phyloP scores from a whole-genome alignment of 2,113 vertebrate species.

The Delphinus delphis region DNA sequence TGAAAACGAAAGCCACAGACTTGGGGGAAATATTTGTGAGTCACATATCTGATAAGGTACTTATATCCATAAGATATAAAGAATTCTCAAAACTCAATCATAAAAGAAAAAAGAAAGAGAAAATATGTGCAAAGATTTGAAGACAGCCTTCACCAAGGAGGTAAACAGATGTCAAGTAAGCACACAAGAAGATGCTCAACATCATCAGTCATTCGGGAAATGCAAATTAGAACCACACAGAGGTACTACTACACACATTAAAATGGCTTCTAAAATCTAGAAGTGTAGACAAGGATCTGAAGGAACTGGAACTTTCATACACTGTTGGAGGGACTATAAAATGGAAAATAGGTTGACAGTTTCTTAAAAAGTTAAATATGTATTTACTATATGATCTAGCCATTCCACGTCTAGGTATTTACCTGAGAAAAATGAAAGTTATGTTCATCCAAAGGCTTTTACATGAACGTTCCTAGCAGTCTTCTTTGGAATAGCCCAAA shows the following conservation, averaged over 20 bases:
- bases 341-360: background rate
- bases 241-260: background rate
- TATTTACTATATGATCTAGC: background rate
- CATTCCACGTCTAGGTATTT: background rate
- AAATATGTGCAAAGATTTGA: background rate
- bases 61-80: background rate
- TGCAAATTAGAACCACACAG: background rate
- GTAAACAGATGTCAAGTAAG: background rate
- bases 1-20: background rate
- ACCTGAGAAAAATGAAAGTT: background rate
- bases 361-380: background rate
- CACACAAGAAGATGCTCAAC: background rate
- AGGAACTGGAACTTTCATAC: background rate
- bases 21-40: background rate
- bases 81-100: background rate
- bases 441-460: background rate
- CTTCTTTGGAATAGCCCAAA: background rate
- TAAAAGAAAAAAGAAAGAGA: background rate
- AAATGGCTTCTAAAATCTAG: background rate
- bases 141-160: background rate
- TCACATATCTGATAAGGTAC: background rate
- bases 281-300: background rate
- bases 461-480: background rate
- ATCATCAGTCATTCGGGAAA: background rate
- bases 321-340: background rate